Base-by-base conservation (phyloP, 1,140 invertebrate species). In the Drosophila suzukii region DNA sequence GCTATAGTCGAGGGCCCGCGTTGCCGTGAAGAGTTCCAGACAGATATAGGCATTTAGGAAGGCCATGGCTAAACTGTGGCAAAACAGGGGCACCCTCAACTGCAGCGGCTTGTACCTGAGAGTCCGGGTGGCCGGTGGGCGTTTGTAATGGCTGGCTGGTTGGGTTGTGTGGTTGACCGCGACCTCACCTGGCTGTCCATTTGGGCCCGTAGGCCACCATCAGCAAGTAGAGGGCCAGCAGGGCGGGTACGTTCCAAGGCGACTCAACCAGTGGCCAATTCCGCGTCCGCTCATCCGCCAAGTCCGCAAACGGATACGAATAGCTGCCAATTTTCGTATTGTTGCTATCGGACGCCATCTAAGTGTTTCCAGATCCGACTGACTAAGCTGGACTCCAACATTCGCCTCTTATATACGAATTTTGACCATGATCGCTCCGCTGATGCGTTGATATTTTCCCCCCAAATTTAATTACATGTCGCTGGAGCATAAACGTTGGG, bases 251-350 rank as follows among this genome's bases (percentile, higher is more conserved):
- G 13, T 97, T 96, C 58, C 94, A 91, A 30, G 96, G 97, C 1
- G 97, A 97, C 59, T 97, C 95, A 60, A 98, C 97, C 71, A 98
- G 92, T 0, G 96, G 94, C 98, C 97, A 97, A 93, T 96, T 95
- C 94, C 95, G 95, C 46, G 97, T 97, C 92, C 97, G 94, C 73
- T 89, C 73, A 56, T 88, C 83, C 11, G 57, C 75, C 57, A 80
- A 44, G 30, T 76, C 84, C 5, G 76, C 79, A 51, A 70, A 76
- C 4, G 54, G 54, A 43, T 58, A 84, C 6, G 62, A 62, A 65
- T 73, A 84, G 38, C 63, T 62, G 32, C 24, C 74, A 57, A 67
- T 71, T 49, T 50, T 49, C 13, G 63, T 60, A n/a, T 24, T 47
- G 51, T 56, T 81, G 39, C 32, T 51, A 55, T 70, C 44, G 34